A percentile compares a stretch with the other conserved stretches of the same genome.
Evolutionary conservation across 2,113 vertebrate species (phyloP).

Genomic region (Corvus hawaiiensis): DNA sequence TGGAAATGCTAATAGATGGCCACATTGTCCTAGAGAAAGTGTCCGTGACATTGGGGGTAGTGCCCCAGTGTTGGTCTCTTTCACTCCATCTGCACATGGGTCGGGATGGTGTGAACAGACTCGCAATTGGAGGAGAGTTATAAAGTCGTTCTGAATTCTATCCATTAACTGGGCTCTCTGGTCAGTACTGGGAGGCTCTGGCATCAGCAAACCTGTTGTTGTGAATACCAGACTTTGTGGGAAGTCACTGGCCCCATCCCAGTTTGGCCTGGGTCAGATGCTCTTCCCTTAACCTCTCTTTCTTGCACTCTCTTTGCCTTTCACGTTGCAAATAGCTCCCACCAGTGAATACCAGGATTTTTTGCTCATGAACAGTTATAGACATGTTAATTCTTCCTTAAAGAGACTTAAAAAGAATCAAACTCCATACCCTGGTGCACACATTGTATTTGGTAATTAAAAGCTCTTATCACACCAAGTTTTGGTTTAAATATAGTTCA

Average conservation of each 20-base stretch:
- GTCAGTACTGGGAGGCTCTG: neutral
- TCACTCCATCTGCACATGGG: rapidly evolving
- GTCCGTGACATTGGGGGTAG: neutral
- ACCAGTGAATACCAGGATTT: neutral
- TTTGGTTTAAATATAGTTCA: constrained; percentile 25
- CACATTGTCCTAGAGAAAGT: neutral
- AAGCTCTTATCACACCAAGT: neutral
- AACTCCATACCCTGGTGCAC: neutral
- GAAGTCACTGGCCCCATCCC: neutral
- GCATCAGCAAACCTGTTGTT: rapidly evolving
- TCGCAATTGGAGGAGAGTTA: neutral
- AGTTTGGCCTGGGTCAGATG: neutral
- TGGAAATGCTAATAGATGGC: neutral
- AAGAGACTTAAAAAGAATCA: neutral
- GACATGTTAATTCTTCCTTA: neutral
- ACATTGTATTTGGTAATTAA: constrained; percentile 31
- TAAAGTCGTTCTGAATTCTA: neutral
- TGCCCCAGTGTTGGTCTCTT: rapidly evolving
- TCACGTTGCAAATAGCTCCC: neutral
- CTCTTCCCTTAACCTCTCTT: neutral
- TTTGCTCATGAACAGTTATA: neutral
- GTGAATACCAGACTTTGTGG: rapidly evolving
- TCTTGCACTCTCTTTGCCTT: neutral
- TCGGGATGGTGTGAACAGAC: neutral
- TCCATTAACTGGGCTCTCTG: neutral